Evolutionary conservation across 2,797 vertebrate species (phyloP).

Genomic region (Schizothorax lantsangensis): DNA sequence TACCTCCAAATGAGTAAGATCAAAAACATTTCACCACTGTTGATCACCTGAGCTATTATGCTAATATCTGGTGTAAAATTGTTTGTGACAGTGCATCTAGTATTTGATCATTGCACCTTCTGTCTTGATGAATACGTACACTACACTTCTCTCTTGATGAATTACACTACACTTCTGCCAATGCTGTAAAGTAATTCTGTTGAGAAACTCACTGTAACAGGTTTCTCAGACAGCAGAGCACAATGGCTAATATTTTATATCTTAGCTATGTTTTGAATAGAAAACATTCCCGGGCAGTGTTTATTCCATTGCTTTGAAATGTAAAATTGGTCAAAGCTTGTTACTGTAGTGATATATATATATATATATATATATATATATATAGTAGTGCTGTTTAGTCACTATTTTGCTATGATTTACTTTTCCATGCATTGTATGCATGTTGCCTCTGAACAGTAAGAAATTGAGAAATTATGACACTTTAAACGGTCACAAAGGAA

Average conservation of each 20-base stretch:
- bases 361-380: neutral
- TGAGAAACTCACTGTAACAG: neutral
- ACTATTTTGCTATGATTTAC: neutral
- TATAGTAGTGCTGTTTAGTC: neutral
- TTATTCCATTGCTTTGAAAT: neutral
- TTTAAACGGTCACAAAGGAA: neutral
- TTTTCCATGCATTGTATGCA: neutral
- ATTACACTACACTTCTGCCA: neutral
- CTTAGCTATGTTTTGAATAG: neutral
- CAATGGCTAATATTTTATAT: neutral
- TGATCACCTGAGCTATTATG: neutral
- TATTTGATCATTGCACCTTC: neutral
- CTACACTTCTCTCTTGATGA: neutral
- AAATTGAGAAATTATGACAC: neutral
- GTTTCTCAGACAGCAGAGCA: conserved; percentile 6
- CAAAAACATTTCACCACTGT: neutral
- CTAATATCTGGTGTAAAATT: neutral
- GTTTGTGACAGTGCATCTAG: neutral
- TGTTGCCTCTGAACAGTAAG: conserved; percentile 8
- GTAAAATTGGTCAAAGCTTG: conserved; percentile 2
- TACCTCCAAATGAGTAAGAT: neutral
- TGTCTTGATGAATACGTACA: neutral
- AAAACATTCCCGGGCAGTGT: neutral
- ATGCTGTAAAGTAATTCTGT: neutral
- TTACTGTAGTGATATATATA: conserved; percentile 19